Evolutionary conservation across 2,888 invertebrate genomes (phyloP), one percentile per base, ranked within the genome.

Genomic region (Protodeltote pygarga): DNA sequence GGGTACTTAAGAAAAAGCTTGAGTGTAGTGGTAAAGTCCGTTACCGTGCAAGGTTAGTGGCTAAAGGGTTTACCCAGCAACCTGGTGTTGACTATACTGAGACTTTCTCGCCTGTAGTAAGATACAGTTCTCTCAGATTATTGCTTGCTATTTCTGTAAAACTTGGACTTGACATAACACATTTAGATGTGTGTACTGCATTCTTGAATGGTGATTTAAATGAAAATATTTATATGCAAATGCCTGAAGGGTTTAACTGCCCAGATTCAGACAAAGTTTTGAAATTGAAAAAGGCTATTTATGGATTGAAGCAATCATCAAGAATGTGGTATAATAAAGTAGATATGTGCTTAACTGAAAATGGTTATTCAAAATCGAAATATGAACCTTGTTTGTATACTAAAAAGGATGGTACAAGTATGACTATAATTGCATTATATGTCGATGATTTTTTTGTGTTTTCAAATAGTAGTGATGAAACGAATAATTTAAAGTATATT

Each of bases 241-340:
- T 9, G 4, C 34, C 34, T 13, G n/a, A 15, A 16, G 24, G 24
- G 4, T 25, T 19, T 17, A 13, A n/a, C 3, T 13, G 23, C 6
- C 11, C 4, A 1, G 17, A 32, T 17, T 10, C 16, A 10, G 8
- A 16, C 8, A 25, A 35, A 19, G 25, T 17, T 4, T 20, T 21
- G 14, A 50, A 41, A 21, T 31, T 48, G 10, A 48, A 37, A 4
- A 41, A 39, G 8, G 48, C 48, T 16, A 17, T 48, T 5, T 48
- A 55, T 35, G 54, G 54, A 2, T 32, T 38, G n/a, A 51, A 48
- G 35, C 37, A 51, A 9, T 19, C 37, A 16, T 19, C 55, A n/a
- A n/a, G n/a, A n/a, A n/a, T n/a, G n/a, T n/a, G n/a, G n/a, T n/a
- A n/a, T n/a, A n/a, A n/a, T n/a, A n/a, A n/a, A n/a, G n/a, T n/a